Conservation (phyloP, 2,888 invertebrate genomes). For the Lasioglossum calceatum region DNA sequence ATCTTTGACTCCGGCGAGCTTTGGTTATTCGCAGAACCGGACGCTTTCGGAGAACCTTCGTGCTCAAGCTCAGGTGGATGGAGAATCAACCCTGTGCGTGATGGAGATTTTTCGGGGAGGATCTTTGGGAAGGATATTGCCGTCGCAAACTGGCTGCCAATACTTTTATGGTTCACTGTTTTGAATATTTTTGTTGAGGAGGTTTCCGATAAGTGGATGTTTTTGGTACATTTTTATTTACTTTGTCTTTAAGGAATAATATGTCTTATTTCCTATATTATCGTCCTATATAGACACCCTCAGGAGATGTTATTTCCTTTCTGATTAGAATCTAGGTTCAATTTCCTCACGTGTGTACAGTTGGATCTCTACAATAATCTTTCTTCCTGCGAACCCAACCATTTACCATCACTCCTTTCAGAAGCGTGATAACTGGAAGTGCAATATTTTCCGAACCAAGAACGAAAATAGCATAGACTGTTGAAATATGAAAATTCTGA, state of each 20-base stretch:
- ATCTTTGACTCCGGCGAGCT: conserved; percentile 24
- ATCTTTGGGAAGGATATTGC: not conserved
- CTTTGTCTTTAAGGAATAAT: not conserved
- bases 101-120: not conserved
- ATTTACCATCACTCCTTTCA: not conserved
- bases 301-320: not conserved
- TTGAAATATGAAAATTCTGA: not conserved
- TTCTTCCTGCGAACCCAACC: not conserved
- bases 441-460: no score
- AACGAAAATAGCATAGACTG: no score
- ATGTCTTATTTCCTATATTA: not conserved
- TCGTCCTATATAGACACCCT: not conserved
- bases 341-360: not conserved
- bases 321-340: not conserved
- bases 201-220: not conserved
- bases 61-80: not conserved
- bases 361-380: not conserved
- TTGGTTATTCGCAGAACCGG: conserved; percentile 24
- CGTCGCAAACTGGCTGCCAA: not conserved
- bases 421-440: no score
- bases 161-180: not conserved
- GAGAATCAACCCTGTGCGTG: not conserved
- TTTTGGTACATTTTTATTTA: not conserved
- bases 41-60: not conserved
- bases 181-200: not conserved